phyloP scores from a whole-genome alignment of 2,113 vertebrate genomes.

The Microcebus jonahi region DNA sequence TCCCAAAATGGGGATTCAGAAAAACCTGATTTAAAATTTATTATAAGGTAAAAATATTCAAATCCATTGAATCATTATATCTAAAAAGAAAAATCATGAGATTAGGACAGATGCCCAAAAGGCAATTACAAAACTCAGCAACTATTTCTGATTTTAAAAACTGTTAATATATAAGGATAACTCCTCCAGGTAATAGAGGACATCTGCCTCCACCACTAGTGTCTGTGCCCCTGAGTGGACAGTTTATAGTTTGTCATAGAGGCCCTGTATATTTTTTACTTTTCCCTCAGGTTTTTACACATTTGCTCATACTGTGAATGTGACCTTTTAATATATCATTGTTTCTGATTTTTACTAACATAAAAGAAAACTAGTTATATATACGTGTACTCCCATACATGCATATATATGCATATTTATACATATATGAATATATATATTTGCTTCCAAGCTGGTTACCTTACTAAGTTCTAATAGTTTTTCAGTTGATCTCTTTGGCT shows the following conservation, averaged over 20 bases:
- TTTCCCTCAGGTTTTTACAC: not conserved
- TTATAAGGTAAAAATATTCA: not conserved
- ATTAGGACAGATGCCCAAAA: not conserved
- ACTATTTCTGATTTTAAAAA: conserved; percentile 17
- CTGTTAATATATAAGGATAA: not conserved
- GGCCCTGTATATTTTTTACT: not conserved
- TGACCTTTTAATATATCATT: not conserved
- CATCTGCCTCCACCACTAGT: not conserved
- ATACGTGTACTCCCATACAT: not conserved
- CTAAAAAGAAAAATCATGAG: not conserved
- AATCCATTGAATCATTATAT: not conserved
- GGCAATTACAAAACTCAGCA: not conserved
- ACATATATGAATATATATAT: not conserved
- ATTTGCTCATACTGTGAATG: not conserved
- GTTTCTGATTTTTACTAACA: not conserved
- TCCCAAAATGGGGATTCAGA: not conserved
- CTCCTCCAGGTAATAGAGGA: not conserved
- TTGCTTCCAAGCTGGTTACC: not conserved
- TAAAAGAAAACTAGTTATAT: not conserved
- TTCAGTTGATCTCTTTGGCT: not conserved
- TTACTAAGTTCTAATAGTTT: not conserved
- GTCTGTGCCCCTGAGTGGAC: not conserved
- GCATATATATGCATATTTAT: not conserved
- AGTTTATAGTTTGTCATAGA: not conserved
- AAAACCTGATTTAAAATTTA: conserved; percentile 32